phyloP scores from a whole-genome alignment of 2,888 invertebrate genomes.

The Nephrotoma flavescens region DNA sequence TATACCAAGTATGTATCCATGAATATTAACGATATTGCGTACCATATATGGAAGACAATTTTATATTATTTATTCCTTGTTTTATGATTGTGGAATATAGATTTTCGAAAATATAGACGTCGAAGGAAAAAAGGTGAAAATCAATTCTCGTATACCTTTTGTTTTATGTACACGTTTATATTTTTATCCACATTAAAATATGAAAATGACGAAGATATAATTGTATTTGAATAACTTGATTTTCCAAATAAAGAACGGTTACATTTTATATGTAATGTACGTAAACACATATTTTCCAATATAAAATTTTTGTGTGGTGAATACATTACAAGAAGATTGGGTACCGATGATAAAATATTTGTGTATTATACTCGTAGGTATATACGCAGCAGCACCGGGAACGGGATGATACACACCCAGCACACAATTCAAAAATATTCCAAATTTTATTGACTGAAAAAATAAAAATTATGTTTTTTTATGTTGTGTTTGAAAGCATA shows the following conservation, averaged over 20 bases:
- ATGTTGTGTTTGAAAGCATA: background rate
- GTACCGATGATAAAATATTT: background rate
- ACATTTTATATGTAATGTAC: background rate
- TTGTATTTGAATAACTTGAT: background rate
- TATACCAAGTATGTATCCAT: background rate
- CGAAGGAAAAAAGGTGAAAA: background rate
- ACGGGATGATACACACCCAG: background rate
- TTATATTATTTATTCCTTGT: background rate
- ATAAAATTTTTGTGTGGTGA: background rate
- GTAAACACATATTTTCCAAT: background rate
- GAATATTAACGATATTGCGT: background rate
- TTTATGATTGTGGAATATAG: background rate
- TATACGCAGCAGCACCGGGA: background rate
- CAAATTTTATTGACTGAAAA: background rate
- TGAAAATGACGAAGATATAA: background rate
- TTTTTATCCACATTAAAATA: background rate
- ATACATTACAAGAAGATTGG: background rate
- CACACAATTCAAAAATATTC: background rate
- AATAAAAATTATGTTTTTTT: background rate
- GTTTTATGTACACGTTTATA: background rate
- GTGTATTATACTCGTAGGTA: background rate
- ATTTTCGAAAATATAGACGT: background rate
- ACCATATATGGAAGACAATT: background rate
- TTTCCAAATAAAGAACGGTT: background rate
- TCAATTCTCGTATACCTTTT: background rate